Evolutionary conservation across 2,888 invertebrate species (phyloP).

Genomic region (Odontocerum albicorne): DNA sequence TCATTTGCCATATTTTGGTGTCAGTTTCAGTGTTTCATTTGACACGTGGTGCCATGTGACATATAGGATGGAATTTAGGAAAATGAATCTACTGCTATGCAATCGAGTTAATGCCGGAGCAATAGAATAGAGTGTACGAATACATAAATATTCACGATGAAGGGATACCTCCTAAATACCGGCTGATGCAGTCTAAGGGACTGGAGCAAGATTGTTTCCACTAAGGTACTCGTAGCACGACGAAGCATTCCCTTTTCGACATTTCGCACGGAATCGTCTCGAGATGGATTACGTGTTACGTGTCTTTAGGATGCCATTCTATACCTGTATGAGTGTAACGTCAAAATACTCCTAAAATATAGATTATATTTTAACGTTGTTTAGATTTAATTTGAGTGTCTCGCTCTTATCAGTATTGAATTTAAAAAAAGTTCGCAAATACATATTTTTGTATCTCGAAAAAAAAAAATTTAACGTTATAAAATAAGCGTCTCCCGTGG

Average conservation of each 20-base stretch:
- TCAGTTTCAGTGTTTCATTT: conserved; percentile 1
- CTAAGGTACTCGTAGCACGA: too few species aligned
- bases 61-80: conserved; percentile 11
- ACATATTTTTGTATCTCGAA: conserved; percentile 17
- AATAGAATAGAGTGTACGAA: not conserved
- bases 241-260: too few species aligned
- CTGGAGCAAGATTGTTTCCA: too few species aligned
- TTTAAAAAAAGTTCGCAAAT: conserved; percentile 9
- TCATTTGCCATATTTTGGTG: conserved; percentile 16
- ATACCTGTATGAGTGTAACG: conserved; percentile 9
- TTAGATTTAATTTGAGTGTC: conserved; percentile 11
- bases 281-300: too few species aligned
- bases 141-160: conserved; percentile 17
- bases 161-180: conserved; percentile 25
- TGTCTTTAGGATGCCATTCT: too few species aligned
- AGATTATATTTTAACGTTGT: conserved; percentile 8
- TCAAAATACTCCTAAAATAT: conserved; percentile 4
- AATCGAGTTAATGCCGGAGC: conserved; percentile 5
- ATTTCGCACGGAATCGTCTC: too few species aligned
- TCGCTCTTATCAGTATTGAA: conserved; percentile 10
- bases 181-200: too few species aligned
- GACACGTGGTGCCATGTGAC: conserved; percentile 9
- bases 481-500: not conserved
- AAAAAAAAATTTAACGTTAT: conserved; percentile 14
- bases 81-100: conserved; percentile 28